phyloP scores from a whole-genome alignment of 2,113 vertebrate genomes.

The Cynoglossus semilaevis region DNA sequence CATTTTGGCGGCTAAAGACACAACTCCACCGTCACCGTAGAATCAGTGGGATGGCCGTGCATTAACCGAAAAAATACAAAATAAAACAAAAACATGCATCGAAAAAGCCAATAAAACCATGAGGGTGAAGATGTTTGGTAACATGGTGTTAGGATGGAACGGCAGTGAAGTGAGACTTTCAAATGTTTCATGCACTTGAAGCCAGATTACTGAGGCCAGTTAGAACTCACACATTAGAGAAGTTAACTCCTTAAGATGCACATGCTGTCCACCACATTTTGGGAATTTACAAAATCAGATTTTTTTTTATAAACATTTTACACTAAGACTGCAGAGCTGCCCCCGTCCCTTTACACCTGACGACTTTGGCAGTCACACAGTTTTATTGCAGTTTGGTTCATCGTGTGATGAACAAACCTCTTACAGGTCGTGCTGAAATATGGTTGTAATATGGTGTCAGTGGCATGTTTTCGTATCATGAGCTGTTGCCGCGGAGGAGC shows the following conservation, averaged over 20 bases:
- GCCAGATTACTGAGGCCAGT: constrained; percentile 14
- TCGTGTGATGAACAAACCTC: constrained; percentile 53
- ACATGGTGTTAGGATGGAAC: constrained; percentile 26
- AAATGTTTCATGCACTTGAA: constrained; percentile 53
- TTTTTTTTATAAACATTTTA: constrained; percentile 43
- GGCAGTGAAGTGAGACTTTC: constrained; percentile 11
- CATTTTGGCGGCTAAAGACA: constrained; percentile 46
- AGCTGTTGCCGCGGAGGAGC: constrained; percentile 10
- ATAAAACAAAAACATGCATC: constrained; percentile 31
- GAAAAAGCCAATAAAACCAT: constrained; percentile 2
- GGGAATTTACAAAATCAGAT: too few relatives aligned
- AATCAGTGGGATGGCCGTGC: constrained; percentile 43
- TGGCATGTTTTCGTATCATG: constrained; percentile 29
- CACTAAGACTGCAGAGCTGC: constrained; percentile 53
- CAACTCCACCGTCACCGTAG: constrained; percentile 62
- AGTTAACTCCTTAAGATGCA: neutral
- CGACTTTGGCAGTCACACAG: constrained; percentile 42
- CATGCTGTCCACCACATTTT: too few relatives aligned
- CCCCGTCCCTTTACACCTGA: constrained; percentile 22
- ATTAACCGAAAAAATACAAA: constrained; percentile 21
- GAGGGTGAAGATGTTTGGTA: constrained; percentile 24
- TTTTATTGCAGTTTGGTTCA: constrained; percentile 58
- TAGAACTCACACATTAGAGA: constrained; percentile 23
- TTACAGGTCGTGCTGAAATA: constrained; percentile 39
- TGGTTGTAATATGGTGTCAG: constrained; percentile 30